Evolutionary conservation across 2,888 invertebrate genomes (phyloP), one percentile per base, ranked within the genome.

Genomic region (Glaucopsyche alexis): DNA sequence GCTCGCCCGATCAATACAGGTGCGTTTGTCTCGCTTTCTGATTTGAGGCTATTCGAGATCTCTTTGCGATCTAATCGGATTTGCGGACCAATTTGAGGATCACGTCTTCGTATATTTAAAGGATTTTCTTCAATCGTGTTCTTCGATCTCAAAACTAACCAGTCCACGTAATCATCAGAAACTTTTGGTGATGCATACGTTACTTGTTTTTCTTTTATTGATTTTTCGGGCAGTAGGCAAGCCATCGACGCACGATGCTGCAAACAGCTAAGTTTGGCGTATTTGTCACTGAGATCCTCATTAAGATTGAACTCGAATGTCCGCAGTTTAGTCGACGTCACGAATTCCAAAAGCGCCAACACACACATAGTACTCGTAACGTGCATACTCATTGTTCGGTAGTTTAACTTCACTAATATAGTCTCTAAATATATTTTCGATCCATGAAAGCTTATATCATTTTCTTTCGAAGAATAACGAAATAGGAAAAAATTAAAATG

Each of bases 151-250:
- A n/a, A 76, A 29, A 8, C 76, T 6, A 1, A 13, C 50, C 80
- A 65, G 13, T 81, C 79, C 0, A 80, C 7, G 38, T 80, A 81
- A 13, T 83, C 78, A 8, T 72, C 71, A 0, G 80, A 71, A 13
- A 42, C 40, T 38, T 9, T 4, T 13, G 71, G 38, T 7, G 6
- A 9, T 40, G 38, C 16, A 0, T 52, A 14, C 38, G 0, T 52
- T 40, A 52, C 52, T 52, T 3, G 19, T 11, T 52, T 52, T 11
- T 71, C n/a, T 9, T 52, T 71, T 29, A 16, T 7, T 38, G 8
- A 42, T 11, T 29, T 70, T 29, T 47, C 29, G 9, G 40, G 38
- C 16, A 16, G 29, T 2, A 38, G 40, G 7, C 29, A 40, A 40
- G n/a, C 13, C 0, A 52, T 42, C 19, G 47, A 29, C 13, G 11